Evolutionary conservation across 2,113 vertebrate genomes (phyloP), one percentile per base, ranked within the genome.

Genomic region (Kryptolebias marmoratus): DNA sequence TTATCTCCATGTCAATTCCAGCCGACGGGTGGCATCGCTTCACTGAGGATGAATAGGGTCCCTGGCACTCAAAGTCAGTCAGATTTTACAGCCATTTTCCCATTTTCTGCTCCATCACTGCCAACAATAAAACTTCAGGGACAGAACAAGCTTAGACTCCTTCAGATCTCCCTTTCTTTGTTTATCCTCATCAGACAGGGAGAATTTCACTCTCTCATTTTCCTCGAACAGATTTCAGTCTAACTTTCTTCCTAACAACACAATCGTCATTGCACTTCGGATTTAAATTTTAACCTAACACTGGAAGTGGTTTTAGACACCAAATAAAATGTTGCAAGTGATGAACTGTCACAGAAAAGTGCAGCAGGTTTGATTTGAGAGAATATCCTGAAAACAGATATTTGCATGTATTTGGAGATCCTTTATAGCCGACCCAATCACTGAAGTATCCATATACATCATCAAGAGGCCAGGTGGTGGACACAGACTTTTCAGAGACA

Each of bases 21-120:
- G 77, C 36, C 0, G 36, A 56, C 47, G 13, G 57, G 30, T 27
- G 75, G 61, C 39, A 32, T 54, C n/a, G 67, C 74, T 53, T 48
- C 54, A 15, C 60, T 71, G 67, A 65, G 11, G 32, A 28, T 1
- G 67, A 77, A 58, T 55, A 5, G 36, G 58, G 64, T 30, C 47
- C 22, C 75, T 60, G 74, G 61, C 67, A 36, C 5, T 66, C 75
- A 48, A 48, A 32, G 56, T 66, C 66, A 47, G 53, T 57, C 65
- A 68, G 66, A 54, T 66, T 71, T 66, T 60, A 60, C 68, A 54
- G 48, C 36, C 68, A 71, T 77, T 59, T 66, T 57, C 62, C 63
- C 55, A 67, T 74, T 76, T 69, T 60, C 65, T 79, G 54, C 64
- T 59, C 59, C 64, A 59, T 54, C 54, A 73, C 70, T 54, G 77